Evolutionary conservation across 2,797 vertebrate genomes (phyloP).

Genomic region (Lagothrix lagotricha): DNA sequence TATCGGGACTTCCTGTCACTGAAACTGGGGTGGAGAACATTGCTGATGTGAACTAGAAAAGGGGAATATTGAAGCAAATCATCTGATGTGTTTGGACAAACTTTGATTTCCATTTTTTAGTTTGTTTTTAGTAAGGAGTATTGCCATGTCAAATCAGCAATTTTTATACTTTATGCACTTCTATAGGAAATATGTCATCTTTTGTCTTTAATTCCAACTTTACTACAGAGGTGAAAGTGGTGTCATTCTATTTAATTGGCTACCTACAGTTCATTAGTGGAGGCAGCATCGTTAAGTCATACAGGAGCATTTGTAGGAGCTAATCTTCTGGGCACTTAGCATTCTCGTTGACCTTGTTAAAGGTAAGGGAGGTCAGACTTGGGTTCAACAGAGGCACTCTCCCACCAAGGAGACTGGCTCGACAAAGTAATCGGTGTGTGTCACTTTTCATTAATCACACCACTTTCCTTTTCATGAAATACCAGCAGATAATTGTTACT

Average conservation of each 20-base stretch:
- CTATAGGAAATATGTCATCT: conserved; percentile 57
- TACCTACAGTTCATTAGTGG: conserved; percentile 81
- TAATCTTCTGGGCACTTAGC: conserved; percentile 83
- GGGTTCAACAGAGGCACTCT: conserved; percentile 80
- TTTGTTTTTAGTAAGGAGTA: conserved; percentile 27
- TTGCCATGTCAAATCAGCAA: background rate
- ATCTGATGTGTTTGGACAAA: background rate
- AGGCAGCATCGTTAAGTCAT: conserved; percentile 73
- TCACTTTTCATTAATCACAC: conserved; percentile 92
- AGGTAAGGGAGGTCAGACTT: conserved; percentile 86
- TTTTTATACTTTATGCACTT: conserved; percentile 54
- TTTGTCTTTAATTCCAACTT: conserved; percentile 82
- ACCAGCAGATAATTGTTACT: conserved; percentile 87
- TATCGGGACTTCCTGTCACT: background rate
- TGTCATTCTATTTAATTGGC: conserved; percentile 81
- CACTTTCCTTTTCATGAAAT: conserved; percentile 88
- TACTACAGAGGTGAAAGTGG: conserved; percentile 85
- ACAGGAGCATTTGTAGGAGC: conserved; percentile 72
- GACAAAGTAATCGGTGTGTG: conserved; percentile 86
- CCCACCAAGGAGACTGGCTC: conserved; percentile 83
- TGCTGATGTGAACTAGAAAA: background rate
- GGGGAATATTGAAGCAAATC: background rate
- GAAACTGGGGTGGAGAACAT: background rate
- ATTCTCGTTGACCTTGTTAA: conserved; percentile 85
- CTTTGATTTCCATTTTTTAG: conserved; percentile 32